Evolutionary conservation across 2,888 invertebrate species (phyloP), one percentile per base, ranked within the genome.

Genomic region (Sabatieria punctata): DNA sequence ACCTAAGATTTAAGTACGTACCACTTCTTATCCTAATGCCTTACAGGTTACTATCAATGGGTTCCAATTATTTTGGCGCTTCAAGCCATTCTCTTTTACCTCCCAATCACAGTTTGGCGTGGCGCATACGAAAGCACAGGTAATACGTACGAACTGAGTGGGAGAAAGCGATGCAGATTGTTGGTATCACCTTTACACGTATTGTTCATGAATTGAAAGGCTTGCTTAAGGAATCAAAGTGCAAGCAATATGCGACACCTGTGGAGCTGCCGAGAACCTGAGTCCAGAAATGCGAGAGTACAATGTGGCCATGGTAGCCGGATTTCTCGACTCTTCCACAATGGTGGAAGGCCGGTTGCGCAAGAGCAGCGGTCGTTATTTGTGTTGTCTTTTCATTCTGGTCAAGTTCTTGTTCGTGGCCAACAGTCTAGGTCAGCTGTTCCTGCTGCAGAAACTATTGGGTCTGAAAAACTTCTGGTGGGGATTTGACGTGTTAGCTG

Each of bases 11-110:
- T n/a, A n/a, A n/a, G n/a, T n/a, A n/a, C n/a, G n/a, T n/a, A n/a
- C n/a, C n/a, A n/a, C n/a, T n/a, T n/a, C n/a, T n/a, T n/a, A n/a
- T n/a, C n/a, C n/a, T n/a, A n/a, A n/a, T n/a, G n/a, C n/a, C n/a
- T n/a, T n/a, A n/a, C n/a, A n/a, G 57, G 65, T 46, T 67, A 67
- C 53, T 67, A 67, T 51, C 67, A 67, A 52, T 67, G 67, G 67
- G 62, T 62, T 21, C 61, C 60, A n/a, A 63, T 62, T 50, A 55
- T 64, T 38, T 48, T 63, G 41, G 60, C 60, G 22, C 51, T 63
- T 23, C 60, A 63, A 48, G 63, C 63, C 6, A 52, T 63, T 11
- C 48, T 58, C 22, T 63, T 64, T 54, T 64, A 59, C 45, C 48
- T 61, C 8, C 63, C 63, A n/a, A 55, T 64, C 40, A 51, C 58